Evolutionary conservation across 2,113 vertebrate genomes (phyloP), one percentile per base, ranked within the genome.

Genomic region (Myotis brandtii): DNA sequence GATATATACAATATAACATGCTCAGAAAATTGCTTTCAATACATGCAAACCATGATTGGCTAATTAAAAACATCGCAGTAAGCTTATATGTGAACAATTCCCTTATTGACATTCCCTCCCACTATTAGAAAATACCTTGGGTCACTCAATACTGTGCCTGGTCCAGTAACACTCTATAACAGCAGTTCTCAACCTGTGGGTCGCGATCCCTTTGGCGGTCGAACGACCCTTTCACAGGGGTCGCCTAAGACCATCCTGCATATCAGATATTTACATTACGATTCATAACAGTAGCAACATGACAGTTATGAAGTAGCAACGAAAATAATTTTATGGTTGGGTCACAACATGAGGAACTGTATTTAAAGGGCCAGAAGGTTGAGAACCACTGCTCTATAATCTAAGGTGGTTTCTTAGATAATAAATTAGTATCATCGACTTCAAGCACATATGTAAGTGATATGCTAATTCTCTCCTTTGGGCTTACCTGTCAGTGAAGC

Each of bases 371-470:
- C 37, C 37, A 37, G 37, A 37, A 37, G 37, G 37, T 37, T 37
- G 37, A 37, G 37, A 37, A 37, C 37, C 37, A 37, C 37, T 37
- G 37, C 37, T 37, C 37, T 37, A 37, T 37, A 37, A 37, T 37
- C 48, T 80, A 81, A 37, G 48, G 5, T 95, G 69, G 75, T 93
- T 89, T 84, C 86, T 83, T 52, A 72, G 32, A 86, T 54, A 94
- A 90, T 48, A 93, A 91, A 72, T 93, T 76, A 96, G 64, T 79
- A 90, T 75, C n/a, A n/a, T 25, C 69, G 59, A 59, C 67, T 92
- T 79, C 21, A 43, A 56, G 84, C 72, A 92, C 75, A 75, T 75
- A 75, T n/a, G 6, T 37, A 93, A 91, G 46, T 72, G 87, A 86
- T 46, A 59, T 23, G 86, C 50, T 85, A 83, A 91, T 86, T 96